Base-by-base conservation (phyloP, 2,888 invertebrate genomes). In the Ennomos erosarius region DNA sequence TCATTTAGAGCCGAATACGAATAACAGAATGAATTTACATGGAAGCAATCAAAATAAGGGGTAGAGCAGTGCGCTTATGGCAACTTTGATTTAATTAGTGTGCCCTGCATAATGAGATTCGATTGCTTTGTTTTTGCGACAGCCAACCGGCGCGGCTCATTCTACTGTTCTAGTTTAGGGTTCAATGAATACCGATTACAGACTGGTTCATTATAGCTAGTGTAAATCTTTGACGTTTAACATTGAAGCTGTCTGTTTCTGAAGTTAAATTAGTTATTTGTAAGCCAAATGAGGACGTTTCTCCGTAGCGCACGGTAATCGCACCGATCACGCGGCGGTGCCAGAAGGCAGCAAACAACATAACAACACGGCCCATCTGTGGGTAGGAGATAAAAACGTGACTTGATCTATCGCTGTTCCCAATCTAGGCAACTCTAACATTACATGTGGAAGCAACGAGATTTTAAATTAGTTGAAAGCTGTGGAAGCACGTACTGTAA, bases 31-130 rank as follows among this genome's bases (percentile, higher is more conserved):
- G 77, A 81, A 83, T 88, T 85, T 85, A 85, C 86, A 87, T 85
- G 82, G 81, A 80, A 84, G 84, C 81, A 87, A 86, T 87, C 87
- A 84, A 79, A 85, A 82, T 81, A 83, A 82, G 78, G 82, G 82
- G 78, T 79, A 78, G 75, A 71, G 73, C 71, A 61, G 70, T 71
- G 73, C 73, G 76, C 78, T 83, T 76, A 82, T 78, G 79, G 78
- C 74, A 68, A 71, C 73, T 75, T 82, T 83, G 78, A 87, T 86
- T 86, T 85, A 87, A 88, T 87, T 87, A 84, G 78, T 70, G 63
- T 50, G 60, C 52, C 71, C 69, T 70, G 83, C 75, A 76, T 82
- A 84, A 85, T 82, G 71, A 68, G 69, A 65, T 74, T 73, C 76
- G 75, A 78, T 76, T 75, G 76, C 73, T 75, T 73, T 74, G 72